Percentiles rank a stretch among this genome's conserved stretches.
Evolutionary conservation across 2,797 vertebrate genomes (phyloP).

Genomic region (Borostomias antarcticus): DNA sequence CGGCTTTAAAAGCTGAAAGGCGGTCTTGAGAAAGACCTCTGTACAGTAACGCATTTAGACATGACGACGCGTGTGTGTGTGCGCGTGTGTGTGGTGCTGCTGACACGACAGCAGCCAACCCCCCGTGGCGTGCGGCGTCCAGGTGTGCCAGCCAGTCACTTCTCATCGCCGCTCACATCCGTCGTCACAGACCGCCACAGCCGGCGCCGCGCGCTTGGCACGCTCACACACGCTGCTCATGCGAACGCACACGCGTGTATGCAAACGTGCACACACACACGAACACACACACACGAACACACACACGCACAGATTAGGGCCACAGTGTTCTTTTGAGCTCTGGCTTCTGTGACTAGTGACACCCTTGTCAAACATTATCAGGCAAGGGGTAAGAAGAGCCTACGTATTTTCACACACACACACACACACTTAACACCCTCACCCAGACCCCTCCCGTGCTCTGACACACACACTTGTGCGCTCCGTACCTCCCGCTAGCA

Average conservation of each 20-base stretch:
- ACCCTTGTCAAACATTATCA: slow-evolving; percentile 23
- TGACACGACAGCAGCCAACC: too few species aligned
- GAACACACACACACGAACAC: background rate
- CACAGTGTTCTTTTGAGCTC: background rate
- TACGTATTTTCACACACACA: background rate
- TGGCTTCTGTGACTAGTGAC: background rate
- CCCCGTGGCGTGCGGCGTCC: background rate
- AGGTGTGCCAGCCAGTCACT: slow-evolving; percentile 10
- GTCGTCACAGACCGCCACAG: background rate
- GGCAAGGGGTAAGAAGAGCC: background rate
- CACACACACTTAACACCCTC: background rate
- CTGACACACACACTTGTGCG: background rate
- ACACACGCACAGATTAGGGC: background rate
- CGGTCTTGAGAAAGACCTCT: too few species aligned
- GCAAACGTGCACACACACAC: background rate
- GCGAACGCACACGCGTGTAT: background rate
- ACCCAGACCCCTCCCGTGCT: background rate
- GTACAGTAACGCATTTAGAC: too few species aligned
- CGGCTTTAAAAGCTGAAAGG: too few species aligned
- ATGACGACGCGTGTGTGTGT: background rate
- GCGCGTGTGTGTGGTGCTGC: background rate
- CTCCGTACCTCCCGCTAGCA: background rate
- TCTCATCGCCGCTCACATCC: background rate
- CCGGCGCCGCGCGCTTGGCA: background rate
- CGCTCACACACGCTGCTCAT: background rate